Evolutionary conservation across 2,888 invertebrate species (phyloP).

Genomic region (Clostera curtula): DNA sequence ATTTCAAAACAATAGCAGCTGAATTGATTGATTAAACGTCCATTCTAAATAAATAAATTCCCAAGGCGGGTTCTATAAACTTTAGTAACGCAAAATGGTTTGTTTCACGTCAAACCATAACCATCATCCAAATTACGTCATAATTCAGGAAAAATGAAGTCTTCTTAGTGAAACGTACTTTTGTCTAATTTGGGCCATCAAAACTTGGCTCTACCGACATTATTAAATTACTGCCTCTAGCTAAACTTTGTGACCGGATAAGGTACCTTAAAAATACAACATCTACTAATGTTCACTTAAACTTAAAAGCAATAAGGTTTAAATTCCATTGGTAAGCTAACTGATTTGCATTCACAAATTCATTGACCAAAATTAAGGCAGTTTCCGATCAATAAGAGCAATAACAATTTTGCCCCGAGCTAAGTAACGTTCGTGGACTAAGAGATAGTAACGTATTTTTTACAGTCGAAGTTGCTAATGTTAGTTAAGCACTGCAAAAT

Average conservation of each 20-base stretch:
- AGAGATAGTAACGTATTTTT: no score
- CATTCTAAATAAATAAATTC: no score
- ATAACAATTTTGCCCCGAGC: slow-evolving; percentile 54
- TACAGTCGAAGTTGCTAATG: no score
- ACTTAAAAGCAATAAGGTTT: slow-evolving; percentile 12
- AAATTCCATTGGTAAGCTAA: slow-evolving; percentile 11
- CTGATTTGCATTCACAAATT: slow-evolving; percentile 63
- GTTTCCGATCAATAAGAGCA: slow-evolving; percentile 62
- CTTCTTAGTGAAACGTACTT: slow-evolving; percentile 48
- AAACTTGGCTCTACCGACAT: slow-evolving; percentile 53
- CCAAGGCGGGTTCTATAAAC: no score
- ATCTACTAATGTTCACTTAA: slow-evolving; percentile 16
- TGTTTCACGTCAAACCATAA: no score
- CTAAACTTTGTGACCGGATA: slow-evolving; percentile 62
- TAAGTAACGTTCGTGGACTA: no score
- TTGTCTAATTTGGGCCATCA: slow-evolving; percentile 62
- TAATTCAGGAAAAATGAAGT: slow-evolving; percentile 47
- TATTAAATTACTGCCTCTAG: slow-evolving; percentile 65
- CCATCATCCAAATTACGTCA: slow-evolving; percentile 24
- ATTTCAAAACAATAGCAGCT: no score
- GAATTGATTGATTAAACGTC: no score
- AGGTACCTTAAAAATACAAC: slow-evolving; percentile 29
- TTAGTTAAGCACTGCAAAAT: no score
- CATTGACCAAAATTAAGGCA: slow-evolving; percentile 68
- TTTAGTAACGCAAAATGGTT: no score